Conservation (phyloP, 2,888 invertebrate genomes). For the Portevinia maculata region DNA sequence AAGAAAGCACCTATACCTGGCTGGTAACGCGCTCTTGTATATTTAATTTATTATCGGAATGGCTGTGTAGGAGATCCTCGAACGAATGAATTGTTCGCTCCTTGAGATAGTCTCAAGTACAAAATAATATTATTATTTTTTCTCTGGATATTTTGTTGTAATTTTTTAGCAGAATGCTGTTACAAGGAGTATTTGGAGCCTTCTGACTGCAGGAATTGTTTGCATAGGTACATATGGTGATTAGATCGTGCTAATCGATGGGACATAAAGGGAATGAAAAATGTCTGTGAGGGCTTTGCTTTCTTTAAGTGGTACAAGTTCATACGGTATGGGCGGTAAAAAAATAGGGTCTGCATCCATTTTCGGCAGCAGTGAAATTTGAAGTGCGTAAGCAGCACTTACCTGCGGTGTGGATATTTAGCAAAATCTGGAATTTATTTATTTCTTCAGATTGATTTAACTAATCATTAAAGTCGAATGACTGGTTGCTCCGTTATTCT, state of each 20-base stretch:
- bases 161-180: slow-evolving; percentile 33
- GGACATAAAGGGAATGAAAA: slow-evolving; percentile 2
- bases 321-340: background rate
- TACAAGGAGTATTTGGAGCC: slow-evolving; percentile 29
- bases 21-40: slow-evolving; percentile 41
- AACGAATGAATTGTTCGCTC: slow-evolving; percentile 60
- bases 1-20: slow-evolving; percentile 38
- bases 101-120: slow-evolving; percentile 65
- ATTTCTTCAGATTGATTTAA: slow-evolving; percentile 46
- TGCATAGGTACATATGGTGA: slow-evolving; percentile 67
- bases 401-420: background rate
- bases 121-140: slow-evolving; percentile 58
- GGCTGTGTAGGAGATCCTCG: slow-evolving; percentile 34
- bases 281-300: slow-evolving; percentile 6
- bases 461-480: slow-evolving; percentile 49
- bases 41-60: slow-evolving; percentile 43
- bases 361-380: slow-evolving; percentile 37
- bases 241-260: slow-evolving; percentile 68
- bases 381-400: slow-evolving; percentile 36
- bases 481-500: slow-evolving; percentile 12
- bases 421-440: slow-evolving; percentile 25
- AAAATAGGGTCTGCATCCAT: slow-evolving; percentile 7
- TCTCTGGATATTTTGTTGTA: slow-evolving; percentile 26
- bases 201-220: slow-evolving; percentile 35
- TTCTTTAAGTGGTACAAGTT: slow-evolving; percentile 13